Conservation (phyloP, 2,888 invertebrate genomes). For the Teleogryllus oceanicus region DNA sequence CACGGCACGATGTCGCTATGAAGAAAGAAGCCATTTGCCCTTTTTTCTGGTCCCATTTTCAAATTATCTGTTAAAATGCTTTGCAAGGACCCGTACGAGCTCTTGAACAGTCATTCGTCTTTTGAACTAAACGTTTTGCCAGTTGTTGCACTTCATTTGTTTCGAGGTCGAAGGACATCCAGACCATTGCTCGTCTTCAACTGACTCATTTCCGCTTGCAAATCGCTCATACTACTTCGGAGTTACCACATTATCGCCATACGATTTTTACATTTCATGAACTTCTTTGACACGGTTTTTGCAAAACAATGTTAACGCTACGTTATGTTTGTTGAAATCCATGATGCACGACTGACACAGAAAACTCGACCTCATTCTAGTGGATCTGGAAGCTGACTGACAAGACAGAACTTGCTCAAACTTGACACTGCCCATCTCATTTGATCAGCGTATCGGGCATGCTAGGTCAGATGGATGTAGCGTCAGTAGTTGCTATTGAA, state of each 20-base stretch:
- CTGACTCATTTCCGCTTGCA: not conserved
- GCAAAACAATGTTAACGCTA: not conserved
- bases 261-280: not conserved
- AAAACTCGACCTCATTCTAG: not conserved
- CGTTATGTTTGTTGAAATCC: not conserved
- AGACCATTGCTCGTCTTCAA: not conserved
- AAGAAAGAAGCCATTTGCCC: too few species aligned
- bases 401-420: not conserved
- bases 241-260: not conserved
- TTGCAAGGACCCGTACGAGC: not conserved
- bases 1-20: too few species aligned
- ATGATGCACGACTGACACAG: not conserved
- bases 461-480: not conserved
- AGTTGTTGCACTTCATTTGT: not conserved
- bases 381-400: not conserved
- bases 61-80: conserved; percentile 6
- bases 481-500: not conserved
- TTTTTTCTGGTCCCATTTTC: not conserved
- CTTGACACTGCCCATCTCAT: not conserved
- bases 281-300: not conserved
- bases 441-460: not conserved
- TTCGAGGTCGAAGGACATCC: not conserved
- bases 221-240: not conserved
- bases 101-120: not conserved
- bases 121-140: not conserved